Evolutionary conservation across 2,113 vertebrate genomes (phyloP), one percentile per base, ranked within the genome.

Genomic region (Gambusia holbrooki): DNA sequence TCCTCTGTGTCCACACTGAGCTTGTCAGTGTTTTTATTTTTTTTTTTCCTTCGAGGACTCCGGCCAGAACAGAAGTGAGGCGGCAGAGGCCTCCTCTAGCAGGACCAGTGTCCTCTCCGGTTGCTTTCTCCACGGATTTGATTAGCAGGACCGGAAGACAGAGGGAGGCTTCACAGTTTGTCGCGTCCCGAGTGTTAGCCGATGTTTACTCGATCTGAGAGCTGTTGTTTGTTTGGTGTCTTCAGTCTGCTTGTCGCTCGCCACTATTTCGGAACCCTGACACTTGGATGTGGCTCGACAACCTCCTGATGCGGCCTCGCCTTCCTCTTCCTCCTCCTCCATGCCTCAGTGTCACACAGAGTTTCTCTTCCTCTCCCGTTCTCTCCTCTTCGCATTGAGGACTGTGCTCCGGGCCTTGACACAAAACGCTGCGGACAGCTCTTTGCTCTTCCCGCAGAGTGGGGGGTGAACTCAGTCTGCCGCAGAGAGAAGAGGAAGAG

Each of bases 211-310:
- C 14, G 82, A 90, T 87, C 73, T 91, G 93, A 95, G 89, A 82
- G 90, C 84, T 86, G 90, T 90, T 93, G 91, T 92, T 94, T 94
- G 90, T 90, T 90, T 93, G 88, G 84, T 90, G 91, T 92, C 91
- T 93, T 84, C 89, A 84, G 91, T 90, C 90, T 92, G 90, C 69
- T 86, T 61, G 51, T 66, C 33, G 83, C 88, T 69, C 61, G 72
- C 74, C 80, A 77, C 92, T 92, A 93, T 93, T 93, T 90, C 70
- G 79, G 87, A 86, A 87, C 40, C 17, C 85, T 92, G 91, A 92
- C 92, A 92, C 85, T 82, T 83, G 81, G 82, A 82, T 87, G 84
- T 69, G 74, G 76, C 81, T 76, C 78, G 76, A 71, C 68, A 76
- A 83, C 68, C 68, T 73, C 91, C 72, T 87, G 92, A 92, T 85